Evolutionary conservation across 2,888 invertebrate species (phyloP).

Genomic region (Melanchra persicariae): DNA sequence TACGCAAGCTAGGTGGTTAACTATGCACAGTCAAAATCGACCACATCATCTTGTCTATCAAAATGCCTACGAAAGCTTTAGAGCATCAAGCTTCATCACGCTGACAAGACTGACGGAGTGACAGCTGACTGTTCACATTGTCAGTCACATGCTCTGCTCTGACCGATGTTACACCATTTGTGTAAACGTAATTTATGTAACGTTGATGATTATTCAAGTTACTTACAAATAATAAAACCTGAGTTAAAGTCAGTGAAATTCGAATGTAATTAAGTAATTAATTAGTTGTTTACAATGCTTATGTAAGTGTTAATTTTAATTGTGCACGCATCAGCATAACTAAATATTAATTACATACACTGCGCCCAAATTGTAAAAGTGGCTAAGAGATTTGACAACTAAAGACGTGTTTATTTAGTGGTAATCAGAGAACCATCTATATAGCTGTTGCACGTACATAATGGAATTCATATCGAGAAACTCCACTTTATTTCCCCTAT

Average conservation of each 20-base stretch:
- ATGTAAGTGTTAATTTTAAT: constrained; percentile 49
- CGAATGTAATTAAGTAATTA: constrained; percentile 30
- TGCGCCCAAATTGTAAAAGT: constrained; percentile 2
- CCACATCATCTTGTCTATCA: constrained; percentile 33
- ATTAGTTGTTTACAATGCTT: constrained; percentile 46
- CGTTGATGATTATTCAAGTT: background rate
- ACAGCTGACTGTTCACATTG: constrained; percentile 50
- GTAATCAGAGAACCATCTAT: background rate
- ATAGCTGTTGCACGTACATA: background rate
- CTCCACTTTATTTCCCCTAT: background rate
- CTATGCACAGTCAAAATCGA: constrained; percentile 26
- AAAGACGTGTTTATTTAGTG: background rate
- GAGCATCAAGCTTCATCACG: constrained; percentile 29
- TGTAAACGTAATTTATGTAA: constrained; percentile 29
- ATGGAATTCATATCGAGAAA: constrained; percentile 4
- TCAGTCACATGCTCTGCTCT: constrained; percentile 49
- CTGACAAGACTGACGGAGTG: constrained; percentile 26
- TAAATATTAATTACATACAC: constrained; percentile 30
- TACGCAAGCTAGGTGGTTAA: constrained; percentile 10
- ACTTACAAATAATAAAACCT: constrained; percentile 25
- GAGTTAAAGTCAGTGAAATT: constrained; percentile 28
- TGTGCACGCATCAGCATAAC: constrained; percentile 35
- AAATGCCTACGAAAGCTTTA: constrained; percentile 44
- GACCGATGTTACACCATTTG: constrained; percentile 9
- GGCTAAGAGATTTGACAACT: background rate